These are phyloP conservation scores for Wasmannia auropunctata DNA, from an alignment of 1,140 invertebrate species.

Conservation along the genomic window DNA sequence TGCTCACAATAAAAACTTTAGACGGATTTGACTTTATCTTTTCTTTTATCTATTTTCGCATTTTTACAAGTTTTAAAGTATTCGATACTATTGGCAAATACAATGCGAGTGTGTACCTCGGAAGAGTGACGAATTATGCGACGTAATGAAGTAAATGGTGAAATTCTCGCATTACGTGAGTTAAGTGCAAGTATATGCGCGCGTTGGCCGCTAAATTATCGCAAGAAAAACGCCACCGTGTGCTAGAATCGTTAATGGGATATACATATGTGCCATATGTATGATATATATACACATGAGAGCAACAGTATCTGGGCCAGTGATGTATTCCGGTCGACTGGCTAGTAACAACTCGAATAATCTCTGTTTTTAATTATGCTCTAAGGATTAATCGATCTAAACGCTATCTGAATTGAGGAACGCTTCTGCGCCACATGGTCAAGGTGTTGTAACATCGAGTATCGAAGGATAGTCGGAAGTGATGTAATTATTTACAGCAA, in stretches of 20 bases:
- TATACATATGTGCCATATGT: not conserved
- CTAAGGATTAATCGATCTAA: slow-evolving; percentile 26
- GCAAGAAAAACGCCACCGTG: slow-evolving; percentile 54
- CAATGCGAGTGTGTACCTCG: not conserved
- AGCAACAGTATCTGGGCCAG: slow-evolving; percentile 51
- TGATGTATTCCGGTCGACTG: slow-evolving; percentile 30
- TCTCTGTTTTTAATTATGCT: slow-evolving; percentile 61
- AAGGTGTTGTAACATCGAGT: slow-evolving; percentile 9
- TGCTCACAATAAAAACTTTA: not conserved
- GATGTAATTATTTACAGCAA: slow-evolving; percentile 17
- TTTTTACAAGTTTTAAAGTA: not conserved
- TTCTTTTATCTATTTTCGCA: not conserved
- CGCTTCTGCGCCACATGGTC: slow-evolving; percentile 1
- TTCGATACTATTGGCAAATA: not conserved
- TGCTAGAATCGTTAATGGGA: slow-evolving; percentile 63
- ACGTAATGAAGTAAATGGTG: slow-evolving; percentile 7
- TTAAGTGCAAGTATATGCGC: slow-evolving; percentile 56
- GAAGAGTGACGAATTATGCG: not conserved
- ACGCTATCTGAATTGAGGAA: slow-evolving; percentile 24
- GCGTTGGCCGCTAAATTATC: slow-evolving; percentile 5
- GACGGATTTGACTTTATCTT: not conserved
- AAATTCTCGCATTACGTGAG: slow-evolving; percentile 9
- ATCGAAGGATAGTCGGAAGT: not conserved
- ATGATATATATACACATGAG: not conserved
- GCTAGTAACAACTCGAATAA: slow-evolving; percentile 4